Evolutionary conservation across 2,888 invertebrate species (phyloP).

Genomic region (Agrochola circellaris): DNA sequence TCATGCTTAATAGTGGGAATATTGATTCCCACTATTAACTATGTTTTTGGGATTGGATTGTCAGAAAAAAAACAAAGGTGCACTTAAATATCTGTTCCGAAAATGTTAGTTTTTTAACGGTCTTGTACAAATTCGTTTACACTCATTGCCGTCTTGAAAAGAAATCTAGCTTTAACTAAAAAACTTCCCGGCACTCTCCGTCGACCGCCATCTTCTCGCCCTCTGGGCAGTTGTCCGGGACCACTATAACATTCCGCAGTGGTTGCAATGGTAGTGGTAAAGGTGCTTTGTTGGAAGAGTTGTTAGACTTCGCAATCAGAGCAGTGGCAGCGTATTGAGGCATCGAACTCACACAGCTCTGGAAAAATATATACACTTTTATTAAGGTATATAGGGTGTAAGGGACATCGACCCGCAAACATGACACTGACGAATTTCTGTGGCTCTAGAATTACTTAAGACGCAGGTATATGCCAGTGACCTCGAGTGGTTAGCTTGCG

Average conservation of each 20-base stretch:
- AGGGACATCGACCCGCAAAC: not conserved
- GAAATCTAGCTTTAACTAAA: conserved; percentile 8
- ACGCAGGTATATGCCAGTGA: too few species aligned
- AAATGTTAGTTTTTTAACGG: not conserved
- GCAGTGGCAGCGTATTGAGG: not conserved
- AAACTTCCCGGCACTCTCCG: conserved; percentile 59
- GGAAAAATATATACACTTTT: not conserved
- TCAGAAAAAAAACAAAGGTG: not conserved
- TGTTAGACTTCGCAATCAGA: not conserved
- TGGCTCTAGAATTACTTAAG: not conserved
- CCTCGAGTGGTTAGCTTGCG: too few species aligned
- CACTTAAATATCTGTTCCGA: not conserved
- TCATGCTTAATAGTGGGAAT: too few species aligned
- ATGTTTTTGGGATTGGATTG: too few species aligned
- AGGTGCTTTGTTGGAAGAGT: not conserved
- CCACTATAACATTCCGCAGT: not conserved
- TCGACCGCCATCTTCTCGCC: conserved; percentile 33
- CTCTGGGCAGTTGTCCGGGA: conserved; percentile 40
- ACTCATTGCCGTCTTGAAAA: not conserved
- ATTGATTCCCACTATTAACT: not conserved
- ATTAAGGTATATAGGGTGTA: not conserved
- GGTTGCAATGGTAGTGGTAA: fast-evolving
- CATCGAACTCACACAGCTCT: conserved; percentile 25
- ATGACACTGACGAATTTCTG: too few species aligned
- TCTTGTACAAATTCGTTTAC: not conserved